Evolutionary conservation across 23 tunicate genomes (phyloP).

Genomic region (Trididemnum miniatum): DNA sequence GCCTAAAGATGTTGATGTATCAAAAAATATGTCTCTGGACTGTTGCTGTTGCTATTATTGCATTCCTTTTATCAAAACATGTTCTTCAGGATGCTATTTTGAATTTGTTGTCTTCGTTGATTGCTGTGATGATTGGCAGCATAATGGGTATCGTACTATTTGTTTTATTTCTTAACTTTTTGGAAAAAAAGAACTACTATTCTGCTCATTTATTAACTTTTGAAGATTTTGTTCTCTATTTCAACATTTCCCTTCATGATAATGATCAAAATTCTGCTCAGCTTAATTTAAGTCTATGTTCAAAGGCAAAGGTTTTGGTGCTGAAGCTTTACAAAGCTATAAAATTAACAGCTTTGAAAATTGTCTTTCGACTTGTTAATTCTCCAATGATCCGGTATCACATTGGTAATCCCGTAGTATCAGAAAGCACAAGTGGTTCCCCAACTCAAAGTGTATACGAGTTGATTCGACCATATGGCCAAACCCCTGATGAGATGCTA

Average conservation of each 20-base stretch:
- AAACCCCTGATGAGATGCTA: constrained; percentile 63
- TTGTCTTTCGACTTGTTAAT: neutral
- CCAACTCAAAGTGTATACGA: constrained; percentile 26
- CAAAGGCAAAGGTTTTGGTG: neutral
- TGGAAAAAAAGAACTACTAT: constrained; percentile 10
- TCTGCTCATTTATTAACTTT: neutral
- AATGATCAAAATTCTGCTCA: neutral
- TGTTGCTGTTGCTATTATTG: constrained; percentile 2
- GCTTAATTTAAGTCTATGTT: neutral
- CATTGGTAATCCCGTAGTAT: neutral
- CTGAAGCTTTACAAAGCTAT: neutral
- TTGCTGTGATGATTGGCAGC: constrained; percentile 22
- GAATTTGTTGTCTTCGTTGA: constrained; percentile 1
- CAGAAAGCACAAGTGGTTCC: neutral
- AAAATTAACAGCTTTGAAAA: neutral
- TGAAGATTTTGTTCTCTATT: neutral
- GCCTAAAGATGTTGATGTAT: constrained; percentile 41
- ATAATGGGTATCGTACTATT: neutral
- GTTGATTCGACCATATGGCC: constrained; percentile 61
- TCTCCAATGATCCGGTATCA: constrained; percentile 9
- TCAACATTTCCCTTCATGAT: neutral
- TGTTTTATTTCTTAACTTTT: constrained; percentile 7
- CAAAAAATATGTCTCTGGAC: neutral
- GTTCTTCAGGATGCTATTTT: neutral
- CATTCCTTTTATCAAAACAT: neutral